phyloP scores from a whole-genome alignment of 2,888 invertebrate genomes.

The Tiphia femorata region DNA sequence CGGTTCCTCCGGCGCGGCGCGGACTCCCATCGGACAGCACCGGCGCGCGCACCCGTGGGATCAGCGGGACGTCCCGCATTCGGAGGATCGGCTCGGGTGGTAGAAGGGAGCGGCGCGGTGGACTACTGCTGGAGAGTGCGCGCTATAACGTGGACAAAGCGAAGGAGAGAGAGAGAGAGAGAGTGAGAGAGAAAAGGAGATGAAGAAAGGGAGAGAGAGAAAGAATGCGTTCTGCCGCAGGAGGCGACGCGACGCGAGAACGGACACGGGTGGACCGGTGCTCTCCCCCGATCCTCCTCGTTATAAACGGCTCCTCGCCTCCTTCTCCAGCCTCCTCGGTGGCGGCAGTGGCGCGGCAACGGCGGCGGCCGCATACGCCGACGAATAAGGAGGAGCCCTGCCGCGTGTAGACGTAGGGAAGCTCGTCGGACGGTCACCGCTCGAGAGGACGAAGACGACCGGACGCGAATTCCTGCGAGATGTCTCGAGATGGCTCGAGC shows the following conservation, averaged over 20 bases:
- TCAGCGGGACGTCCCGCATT: conserved; percentile 41
- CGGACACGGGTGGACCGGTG: conserved; percentile 19
- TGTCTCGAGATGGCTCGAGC: conserved; percentile 25
- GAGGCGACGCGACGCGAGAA: conserved; percentile 40
- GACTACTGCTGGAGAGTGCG: too few relatives aligned
- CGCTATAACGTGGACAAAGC: too few relatives aligned
- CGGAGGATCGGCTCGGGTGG: neutral
- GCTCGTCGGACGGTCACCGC: neutral
- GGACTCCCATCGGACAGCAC: conserved; percentile 22
- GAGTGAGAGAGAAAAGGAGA: neutral
- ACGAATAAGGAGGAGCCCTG: conserved; percentile 47
- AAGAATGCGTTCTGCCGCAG: conserved; percentile 22
- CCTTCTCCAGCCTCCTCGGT: too few relatives aligned
- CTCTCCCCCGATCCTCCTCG: conserved; percentile 38
- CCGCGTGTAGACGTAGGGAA: conserved; percentile 45
- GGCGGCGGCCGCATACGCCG: conserved; percentile 11
- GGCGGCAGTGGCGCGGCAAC: too few relatives aligned
- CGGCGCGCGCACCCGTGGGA: conserved; percentile 42
- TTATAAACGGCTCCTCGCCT: conserved; percentile 48
- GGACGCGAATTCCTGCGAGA: conserved; percentile 33
- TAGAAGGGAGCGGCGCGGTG: neutral
- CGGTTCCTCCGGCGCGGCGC: conserved; percentile 29
- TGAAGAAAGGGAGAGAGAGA: conserved; percentile 1
- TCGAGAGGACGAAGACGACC: conserved; percentile 26
- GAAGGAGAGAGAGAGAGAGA: conserved; percentile 1